phyloP scores from a whole-genome alignment of 2,797 vertebrate species.

The Salarias fasciatus region DNA sequence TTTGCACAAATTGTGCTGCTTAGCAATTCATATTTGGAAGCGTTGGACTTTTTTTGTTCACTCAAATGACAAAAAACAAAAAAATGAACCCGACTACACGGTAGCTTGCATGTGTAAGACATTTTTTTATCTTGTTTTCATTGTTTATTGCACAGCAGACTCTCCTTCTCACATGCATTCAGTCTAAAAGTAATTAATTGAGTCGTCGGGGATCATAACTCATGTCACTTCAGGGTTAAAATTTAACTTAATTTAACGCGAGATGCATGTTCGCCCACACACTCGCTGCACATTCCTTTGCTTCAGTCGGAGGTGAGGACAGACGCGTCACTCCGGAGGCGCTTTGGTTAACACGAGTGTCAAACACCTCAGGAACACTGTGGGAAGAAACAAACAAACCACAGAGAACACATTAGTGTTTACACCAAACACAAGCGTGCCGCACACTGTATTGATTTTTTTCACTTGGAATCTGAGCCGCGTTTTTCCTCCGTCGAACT shows the following conservation, averaged over 20 bases:
- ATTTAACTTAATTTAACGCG: neutral
- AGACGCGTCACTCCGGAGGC: conserved; percentile 43
- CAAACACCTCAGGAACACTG: conserved; percentile 40
- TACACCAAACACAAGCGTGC: conserved; percentile 36
- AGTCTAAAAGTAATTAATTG: no score
- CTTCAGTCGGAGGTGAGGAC: conserved; percentile 45
- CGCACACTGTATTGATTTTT: conserved; percentile 31
- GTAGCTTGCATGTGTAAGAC: no score
- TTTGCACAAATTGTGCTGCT: no score
- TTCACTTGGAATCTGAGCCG: conserved; percentile 8
- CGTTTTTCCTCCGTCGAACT: conserved; percentile 14
- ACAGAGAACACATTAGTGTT: conserved; percentile 32
- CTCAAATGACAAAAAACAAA: no score
- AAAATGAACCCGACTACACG: no score
- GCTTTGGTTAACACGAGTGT: conserved; percentile 45
- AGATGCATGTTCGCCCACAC: neutral
- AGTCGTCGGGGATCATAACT: no score
- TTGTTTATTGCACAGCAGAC: no score
- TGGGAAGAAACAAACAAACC: conserved; percentile 39
- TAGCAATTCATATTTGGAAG: no score
- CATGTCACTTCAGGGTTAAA: neutral
- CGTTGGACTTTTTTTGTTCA: no score
- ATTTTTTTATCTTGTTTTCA: no score
- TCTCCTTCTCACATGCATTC: no score
- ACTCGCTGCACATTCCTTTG: conserved; percentile 26